Percentiles rank a stretch among this genome's conserved stretches.
phyloP scores from a whole-genome alignment of 2,888 invertebrate species.

The Matsumyia berberina region DNA sequence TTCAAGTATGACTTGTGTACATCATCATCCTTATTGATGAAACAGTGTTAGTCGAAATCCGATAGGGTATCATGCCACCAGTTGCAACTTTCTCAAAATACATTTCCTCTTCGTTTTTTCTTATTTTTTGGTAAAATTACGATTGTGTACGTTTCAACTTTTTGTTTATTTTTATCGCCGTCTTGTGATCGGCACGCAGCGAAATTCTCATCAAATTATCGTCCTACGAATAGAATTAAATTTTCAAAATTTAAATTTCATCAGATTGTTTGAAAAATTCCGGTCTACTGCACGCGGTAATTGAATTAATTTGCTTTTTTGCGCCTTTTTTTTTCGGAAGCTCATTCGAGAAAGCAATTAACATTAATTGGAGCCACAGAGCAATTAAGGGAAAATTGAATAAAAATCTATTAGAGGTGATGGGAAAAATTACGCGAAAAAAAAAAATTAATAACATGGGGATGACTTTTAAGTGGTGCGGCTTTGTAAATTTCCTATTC shows the following conservation, averaged over 20 bases:
- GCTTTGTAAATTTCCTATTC: too few species aligned
- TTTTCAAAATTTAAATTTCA: background rate
- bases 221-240: constrained; percentile 24
- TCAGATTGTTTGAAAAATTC: background rate
- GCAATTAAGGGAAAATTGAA: background rate
- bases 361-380: constrained; percentile 1
- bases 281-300: constrained; percentile 17
- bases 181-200: constrained; percentile 17
- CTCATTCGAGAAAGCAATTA: constrained; percentile 10
- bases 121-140: background rate
- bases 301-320: background rate
- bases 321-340: background rate
- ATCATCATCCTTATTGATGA: too few species aligned
- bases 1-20: too few species aligned
- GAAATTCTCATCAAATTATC: background rate
- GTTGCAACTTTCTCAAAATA: too few species aligned
- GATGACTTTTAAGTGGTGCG: background rate
- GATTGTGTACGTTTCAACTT: background rate
- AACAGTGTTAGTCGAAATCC: too few species aligned
- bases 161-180: constrained; percentile 24
- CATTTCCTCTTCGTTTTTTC: too few species aligned
- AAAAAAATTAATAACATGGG: background rate
- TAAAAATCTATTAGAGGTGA: background rate
- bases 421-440: background rate
- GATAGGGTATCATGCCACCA: too few species aligned